These are phyloP conservation scores for Eumaeus atala DNA, from an alignment of 1,140 invertebrate species.

Conservation along the genomic window DNA sequence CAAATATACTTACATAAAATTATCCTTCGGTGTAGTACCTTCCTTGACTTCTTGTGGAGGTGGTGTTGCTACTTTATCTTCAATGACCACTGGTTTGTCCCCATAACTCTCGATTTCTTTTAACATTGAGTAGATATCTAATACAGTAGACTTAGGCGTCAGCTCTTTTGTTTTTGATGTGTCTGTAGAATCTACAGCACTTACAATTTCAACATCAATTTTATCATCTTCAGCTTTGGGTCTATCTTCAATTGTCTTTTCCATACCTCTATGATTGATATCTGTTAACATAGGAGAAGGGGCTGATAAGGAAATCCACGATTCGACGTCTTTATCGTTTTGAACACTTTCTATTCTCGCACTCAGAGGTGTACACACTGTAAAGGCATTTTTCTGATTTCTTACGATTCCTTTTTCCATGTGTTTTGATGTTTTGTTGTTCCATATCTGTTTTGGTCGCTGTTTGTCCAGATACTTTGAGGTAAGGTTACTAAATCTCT, in stretches of 20 bases:
- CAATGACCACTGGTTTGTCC: conserved; percentile 47
- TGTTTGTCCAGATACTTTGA: conserved; percentile 36
- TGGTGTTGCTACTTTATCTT: conserved; percentile 23
- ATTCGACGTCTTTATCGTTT: conserved; percentile 68
- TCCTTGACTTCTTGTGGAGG: conserved; percentile 34
- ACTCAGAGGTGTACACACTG: conserved; percentile 38
- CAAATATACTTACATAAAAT: conserved; percentile 50
- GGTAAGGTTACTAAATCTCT: conserved; percentile 37
- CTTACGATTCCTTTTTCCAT: conserved; percentile 31
- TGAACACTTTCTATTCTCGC: conserved; percentile 59
- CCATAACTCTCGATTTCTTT: conserved; percentile 70
- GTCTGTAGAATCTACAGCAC: conserved; percentile 14
- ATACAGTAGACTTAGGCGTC: conserved; percentile 53
- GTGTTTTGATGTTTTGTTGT: conserved; percentile 39
- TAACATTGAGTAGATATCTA: conserved; percentile 70
- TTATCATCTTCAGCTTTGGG: conserved; percentile 16
- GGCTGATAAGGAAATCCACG: conserved; percentile 67
- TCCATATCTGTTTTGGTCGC: conserved; percentile 48
- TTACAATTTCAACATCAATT: conserved; percentile 12
- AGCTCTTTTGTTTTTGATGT: conserved; percentile 38
- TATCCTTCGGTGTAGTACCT: conserved; percentile 53
- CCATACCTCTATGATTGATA: conserved; percentile 26
- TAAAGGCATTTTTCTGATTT: conserved; percentile 42
- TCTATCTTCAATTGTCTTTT: conserved; percentile 11
- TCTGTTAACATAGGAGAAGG: conserved; percentile 51